These are phyloP conservation scores for Serripes groenlandicus DNA, from an alignment of 2,888 invertebrate species.

Conservation along the genomic window DNA sequence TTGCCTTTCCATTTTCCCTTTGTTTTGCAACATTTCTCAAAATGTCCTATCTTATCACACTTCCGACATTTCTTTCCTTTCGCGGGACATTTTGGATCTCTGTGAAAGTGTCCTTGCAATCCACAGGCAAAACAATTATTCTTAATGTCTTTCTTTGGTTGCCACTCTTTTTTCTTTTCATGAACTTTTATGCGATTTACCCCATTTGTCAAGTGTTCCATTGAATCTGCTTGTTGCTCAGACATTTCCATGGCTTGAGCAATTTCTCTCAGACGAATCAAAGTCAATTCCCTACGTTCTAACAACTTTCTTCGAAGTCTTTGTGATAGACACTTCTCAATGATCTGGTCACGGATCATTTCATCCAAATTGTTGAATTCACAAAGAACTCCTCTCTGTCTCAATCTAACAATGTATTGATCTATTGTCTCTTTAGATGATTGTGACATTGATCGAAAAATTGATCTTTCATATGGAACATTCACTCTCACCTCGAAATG, in stretches of 20 bases:
- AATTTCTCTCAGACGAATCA: background rate
- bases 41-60: constrained; percentile 33
- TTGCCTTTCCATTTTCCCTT: constrained; percentile 2
- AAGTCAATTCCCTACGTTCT: constrained; percentile 11
- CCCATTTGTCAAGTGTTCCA: too few relatives aligned
- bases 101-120: constrained; percentile 18
- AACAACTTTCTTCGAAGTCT: constrained; percentile 21
- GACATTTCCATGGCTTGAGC: constrained; percentile 26
- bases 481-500: constrained; percentile 49
- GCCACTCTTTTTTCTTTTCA: background rate
- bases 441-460: constrained; percentile 24
- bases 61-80: constrained; percentile 34
- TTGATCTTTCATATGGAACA: constrained; percentile 27
- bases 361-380: constrained; percentile 44
- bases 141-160: constrained; percentile 1
- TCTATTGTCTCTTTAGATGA: constrained; percentile 22
- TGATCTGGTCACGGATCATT: constrained; percentile 33
- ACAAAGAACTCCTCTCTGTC: constrained; percentile 37
- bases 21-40: constrained; percentile 37
- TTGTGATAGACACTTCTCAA: constrained; percentile 4
- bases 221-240: background rate
- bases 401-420: constrained; percentile 29
- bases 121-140: constrained; percentile 43
- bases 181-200: too few relatives aligned
- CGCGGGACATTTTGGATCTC: constrained; percentile 36